These are phyloP conservation scores for Polia nebulosa DNA, from an alignment of 2,888 invertebrate species.

Conservation along the genomic window DNA sequence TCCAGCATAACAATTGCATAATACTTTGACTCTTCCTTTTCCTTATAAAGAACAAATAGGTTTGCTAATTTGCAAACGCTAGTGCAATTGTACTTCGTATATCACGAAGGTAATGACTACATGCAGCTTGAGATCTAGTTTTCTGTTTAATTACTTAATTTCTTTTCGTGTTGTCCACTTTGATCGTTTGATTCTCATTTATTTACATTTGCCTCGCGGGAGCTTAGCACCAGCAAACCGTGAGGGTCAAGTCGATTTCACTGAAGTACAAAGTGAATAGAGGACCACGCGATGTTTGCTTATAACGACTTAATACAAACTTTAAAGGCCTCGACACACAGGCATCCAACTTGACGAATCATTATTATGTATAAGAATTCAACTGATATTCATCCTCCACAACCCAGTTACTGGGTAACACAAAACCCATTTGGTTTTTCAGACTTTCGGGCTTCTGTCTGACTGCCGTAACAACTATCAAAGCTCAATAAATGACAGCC, in stretches of 20 bases:
- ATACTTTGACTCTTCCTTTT: constrained; percentile 14
- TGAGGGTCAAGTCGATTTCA: background rate
- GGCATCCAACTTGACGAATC: background rate
- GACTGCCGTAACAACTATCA: background rate
- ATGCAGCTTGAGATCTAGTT: too few relatives aligned
- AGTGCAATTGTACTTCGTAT: background rate
- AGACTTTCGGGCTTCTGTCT: background rate
- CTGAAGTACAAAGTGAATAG: background rate
- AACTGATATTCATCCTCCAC: background rate
- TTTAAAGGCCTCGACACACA: background rate
- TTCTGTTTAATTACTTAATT: too few relatives aligned
- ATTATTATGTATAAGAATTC: background rate
- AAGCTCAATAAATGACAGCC: background rate
- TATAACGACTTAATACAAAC: background rate
- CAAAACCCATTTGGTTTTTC: background rate
- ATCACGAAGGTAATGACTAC: background rate
- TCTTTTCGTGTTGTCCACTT: background rate
- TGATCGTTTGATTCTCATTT: background rate
- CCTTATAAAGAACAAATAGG: constrained; percentile 11
- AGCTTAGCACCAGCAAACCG: background rate
- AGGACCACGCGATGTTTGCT: too few relatives aligned
- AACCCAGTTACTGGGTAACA: background rate
- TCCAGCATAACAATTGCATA: constrained; percentile 12
- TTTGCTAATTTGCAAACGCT: constrained; percentile 1
- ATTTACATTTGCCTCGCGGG: background rate